Conservation (phyloP, 2,113 vertebrate genomes). For the Fukomys damarensis region DNA sequence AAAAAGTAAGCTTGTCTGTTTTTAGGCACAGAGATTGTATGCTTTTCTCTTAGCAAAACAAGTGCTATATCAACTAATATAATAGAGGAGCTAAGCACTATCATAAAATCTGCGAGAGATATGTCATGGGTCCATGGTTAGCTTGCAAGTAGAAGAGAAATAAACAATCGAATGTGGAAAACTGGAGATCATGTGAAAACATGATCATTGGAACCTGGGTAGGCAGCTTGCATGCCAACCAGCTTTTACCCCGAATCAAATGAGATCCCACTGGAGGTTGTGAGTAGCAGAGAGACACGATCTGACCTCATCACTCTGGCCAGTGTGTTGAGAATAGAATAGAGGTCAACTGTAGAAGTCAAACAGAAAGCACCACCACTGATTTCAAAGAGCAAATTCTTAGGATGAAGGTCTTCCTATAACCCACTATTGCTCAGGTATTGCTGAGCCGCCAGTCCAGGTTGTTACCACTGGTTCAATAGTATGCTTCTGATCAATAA, state of each 20-base stretch:
- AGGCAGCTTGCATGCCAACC: background rate
- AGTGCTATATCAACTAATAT: background rate
- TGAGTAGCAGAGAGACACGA: background rate
- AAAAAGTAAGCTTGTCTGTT: background rate
- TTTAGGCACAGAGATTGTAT: background rate
- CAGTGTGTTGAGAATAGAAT: background rate
- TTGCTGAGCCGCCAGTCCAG: background rate
- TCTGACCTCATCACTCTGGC: background rate
- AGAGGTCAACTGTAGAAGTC: background rate
- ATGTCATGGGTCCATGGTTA: background rate
- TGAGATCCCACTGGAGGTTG: background rate
- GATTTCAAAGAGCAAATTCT: background rate
- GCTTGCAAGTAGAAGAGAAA: background rate
- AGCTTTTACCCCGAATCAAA: background rate
- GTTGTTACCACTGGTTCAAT: background rate
- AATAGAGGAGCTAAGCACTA: background rate
- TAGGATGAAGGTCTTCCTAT: background rate
- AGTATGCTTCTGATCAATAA: background rate
- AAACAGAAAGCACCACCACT: background rate
- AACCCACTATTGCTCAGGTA: background rate
- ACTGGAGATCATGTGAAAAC: background rate
- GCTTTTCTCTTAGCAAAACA: background rate
- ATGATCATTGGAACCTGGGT: background rate
- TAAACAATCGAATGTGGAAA: background rate
- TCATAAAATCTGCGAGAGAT: background rate